These are phyloP conservation scores for Furnarius figulus DNA, from an alignment of 2,113 vertebrate species.

Conservation along the genomic window DNA sequence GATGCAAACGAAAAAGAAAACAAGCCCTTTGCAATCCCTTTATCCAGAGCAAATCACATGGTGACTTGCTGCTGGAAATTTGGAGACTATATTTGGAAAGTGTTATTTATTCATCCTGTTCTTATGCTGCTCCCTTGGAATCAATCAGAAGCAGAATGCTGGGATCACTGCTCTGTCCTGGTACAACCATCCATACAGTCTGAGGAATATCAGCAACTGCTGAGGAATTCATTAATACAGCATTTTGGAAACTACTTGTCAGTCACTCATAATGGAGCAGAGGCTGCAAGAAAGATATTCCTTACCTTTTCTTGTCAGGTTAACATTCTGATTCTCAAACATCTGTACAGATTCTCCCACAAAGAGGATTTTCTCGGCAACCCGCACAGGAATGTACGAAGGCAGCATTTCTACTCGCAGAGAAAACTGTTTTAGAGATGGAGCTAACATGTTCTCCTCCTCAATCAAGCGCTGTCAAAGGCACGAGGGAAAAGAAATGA, in stretches of 20 bases:
- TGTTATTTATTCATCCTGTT: not conserved
- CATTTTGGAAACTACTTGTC: not conserved
- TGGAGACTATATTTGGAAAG: not conserved
- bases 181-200: not conserved
- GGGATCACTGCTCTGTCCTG: not conserved
- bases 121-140: not conserved
- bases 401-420: conserved; percentile 93
- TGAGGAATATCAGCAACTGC: not conserved
- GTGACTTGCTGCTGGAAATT: not conserved
- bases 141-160: not conserved
- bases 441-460: conserved; percentile 98
- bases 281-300: not conserved
- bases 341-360: conserved; percentile 98
- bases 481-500: not conserved
- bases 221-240: not conserved
- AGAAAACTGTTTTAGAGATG: conserved; percentile 96
- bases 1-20: not conserved
- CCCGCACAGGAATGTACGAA: conserved; percentile 92
- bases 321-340: conserved; percentile 98
- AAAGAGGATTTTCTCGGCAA: conserved; percentile 98
- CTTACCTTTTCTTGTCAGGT: conserved; percentile 89
- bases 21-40: not conserved
- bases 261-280: not conserved
- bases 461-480: conserved; percentile 88
- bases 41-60: not conserved